Conservation (phyloP, 2,888 invertebrate species). For the Tenthredo scrophulariae region DNA sequence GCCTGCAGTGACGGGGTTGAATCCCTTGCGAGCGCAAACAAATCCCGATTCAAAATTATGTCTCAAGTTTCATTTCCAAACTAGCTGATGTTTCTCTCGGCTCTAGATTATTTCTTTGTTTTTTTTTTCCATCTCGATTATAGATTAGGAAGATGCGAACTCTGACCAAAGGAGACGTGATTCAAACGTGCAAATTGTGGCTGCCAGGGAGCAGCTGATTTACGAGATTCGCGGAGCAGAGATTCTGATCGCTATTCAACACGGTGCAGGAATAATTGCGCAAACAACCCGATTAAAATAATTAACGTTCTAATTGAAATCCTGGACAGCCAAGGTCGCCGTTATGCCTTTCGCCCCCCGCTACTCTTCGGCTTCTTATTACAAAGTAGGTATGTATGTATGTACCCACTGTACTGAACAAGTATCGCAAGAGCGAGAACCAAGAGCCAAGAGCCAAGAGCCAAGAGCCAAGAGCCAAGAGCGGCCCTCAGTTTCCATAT, state of each 20-base stretch:
- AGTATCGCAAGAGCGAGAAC: not conserved
- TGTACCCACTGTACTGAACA: not conserved
- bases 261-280: slow-evolving; percentile 47
- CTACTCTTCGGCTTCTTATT: slow-evolving; percentile 44
- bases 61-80: not conserved
- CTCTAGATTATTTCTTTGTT: too few relatives aligned
- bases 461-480: too few relatives aligned
- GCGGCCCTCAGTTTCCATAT: slow-evolving; percentile 27
- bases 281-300: slow-evolving; percentile 52
- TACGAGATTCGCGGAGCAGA: slow-evolving; percentile 41
- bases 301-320: slow-evolving; percentile 52
- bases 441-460: too few relatives aligned
- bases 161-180: slow-evolving; percentile 12
- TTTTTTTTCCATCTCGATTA: too few relatives aligned
- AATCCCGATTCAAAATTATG: not conserved
- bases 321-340: slow-evolving; percentile 50
- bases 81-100: too few relatives aligned
- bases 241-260: slow-evolving; percentile 52
- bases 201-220: slow-evolving; percentile 33
- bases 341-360: slow-evolving; percentile 58
- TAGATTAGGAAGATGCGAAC: not conserved
- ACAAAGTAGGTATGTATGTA: not conserved
- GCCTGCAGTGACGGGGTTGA: slow-evolving; percentile 64
- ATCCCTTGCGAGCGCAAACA: slow-evolving; percentile 59
- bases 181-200: slow-evolving; percentile 15